Conservation (phyloP, 2,888 invertebrate genomes). For the Diogma glabrata region DNA sequence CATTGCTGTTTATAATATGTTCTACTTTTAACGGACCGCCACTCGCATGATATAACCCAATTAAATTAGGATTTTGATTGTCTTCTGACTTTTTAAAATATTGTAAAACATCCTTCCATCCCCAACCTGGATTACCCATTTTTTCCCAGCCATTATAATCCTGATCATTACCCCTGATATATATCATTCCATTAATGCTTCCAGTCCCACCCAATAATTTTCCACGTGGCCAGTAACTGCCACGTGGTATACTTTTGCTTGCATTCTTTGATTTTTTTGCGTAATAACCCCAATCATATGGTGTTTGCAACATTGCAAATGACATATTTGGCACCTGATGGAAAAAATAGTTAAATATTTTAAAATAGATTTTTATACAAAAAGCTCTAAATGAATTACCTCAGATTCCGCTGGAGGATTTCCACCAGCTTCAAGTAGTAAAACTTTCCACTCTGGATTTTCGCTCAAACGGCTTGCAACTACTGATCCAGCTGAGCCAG, state of each 20-base stretch:
- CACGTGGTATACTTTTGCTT: conserved; percentile 33
- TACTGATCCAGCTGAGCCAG: conserved; percentile 82
- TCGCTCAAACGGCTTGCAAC: conserved; percentile 75
- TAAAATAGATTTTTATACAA: no score
- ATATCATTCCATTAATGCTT: conserved; percentile 84
- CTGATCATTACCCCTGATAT: conserved; percentile 73
- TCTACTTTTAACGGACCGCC: conserved; percentile 77
- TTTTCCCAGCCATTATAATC: conserved; percentile 83
- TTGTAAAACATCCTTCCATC: conserved; percentile 65
- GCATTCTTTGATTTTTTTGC: conserved; percentile 63
- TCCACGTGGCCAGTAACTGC: conserved; percentile 87
- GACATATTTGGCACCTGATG: conserved; percentile 22
- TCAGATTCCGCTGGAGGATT: conserved; percentile 84
- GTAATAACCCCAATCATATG: conserved; percentile 34
- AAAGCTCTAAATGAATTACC: conserved; percentile 40
- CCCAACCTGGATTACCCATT: conserved; percentile 78
- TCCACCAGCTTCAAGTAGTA: conserved; percentile 75
- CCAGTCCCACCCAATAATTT: conserved; percentile 82
- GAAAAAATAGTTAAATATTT: no score
- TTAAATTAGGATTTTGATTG: conserved; percentile 71
- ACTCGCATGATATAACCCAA: conserved; percentile 60
- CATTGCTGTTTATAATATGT: conserved; percentile 73
- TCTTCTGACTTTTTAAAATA: conserved; percentile 84
- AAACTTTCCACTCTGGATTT: conserved; percentile 66
- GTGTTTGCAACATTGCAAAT: conserved; percentile 15